Base-by-base conservation (phyloP, 2,888 invertebrate species). In the Lasioglossum marginatum region DNA sequence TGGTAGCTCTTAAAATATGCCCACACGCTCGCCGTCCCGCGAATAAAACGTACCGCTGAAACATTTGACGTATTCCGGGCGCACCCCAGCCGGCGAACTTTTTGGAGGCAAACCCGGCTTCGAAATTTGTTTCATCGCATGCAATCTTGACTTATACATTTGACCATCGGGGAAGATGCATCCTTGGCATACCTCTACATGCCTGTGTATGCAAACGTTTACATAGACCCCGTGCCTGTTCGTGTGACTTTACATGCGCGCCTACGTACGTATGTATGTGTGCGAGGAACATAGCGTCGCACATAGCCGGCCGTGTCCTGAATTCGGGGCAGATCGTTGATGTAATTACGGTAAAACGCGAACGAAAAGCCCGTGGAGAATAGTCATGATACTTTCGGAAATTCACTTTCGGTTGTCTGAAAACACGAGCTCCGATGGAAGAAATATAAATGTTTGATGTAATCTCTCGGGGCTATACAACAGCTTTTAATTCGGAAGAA, bases 261-360 rank as follows among this genome's bases (percentile, higher is more conserved):
- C 31, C n/a, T 27, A 34, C 63, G 68, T 19, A 45, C 31, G 34
- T 60, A 4, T 34, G 19, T 31, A 4, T 37, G 48, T 60, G 52
- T 37, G 40, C 5, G 14, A 71, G 37, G 63, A 80, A 16, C 60
- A 16, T 14, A 43, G 75, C 48, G 40, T 57, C 31, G 76, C 27
- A 31, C 19, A 77, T 45, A 52, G 48, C 40, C 70, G 75, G 76
- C 16, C 23, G 60, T 75, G 83, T 71, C 57, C 78, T 57, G 75
- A 86, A 86, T 81, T 86, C 72, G 48, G 86, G 74, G 72, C 85
- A 75, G 85, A 82, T 80, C 80, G 79, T 79, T 86, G 82, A 86
- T 82, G 82, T 82, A 82, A 86, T 87, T 87, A 87, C 77, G 52
- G 16, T 34, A 79, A 82, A 82, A 87, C 60, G 75, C 12, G 75